Evolutionary conservation across 37 sponge, comb jelly and placozoan species (phyloP).

Genomic region (Agelas oroides): DNA sequence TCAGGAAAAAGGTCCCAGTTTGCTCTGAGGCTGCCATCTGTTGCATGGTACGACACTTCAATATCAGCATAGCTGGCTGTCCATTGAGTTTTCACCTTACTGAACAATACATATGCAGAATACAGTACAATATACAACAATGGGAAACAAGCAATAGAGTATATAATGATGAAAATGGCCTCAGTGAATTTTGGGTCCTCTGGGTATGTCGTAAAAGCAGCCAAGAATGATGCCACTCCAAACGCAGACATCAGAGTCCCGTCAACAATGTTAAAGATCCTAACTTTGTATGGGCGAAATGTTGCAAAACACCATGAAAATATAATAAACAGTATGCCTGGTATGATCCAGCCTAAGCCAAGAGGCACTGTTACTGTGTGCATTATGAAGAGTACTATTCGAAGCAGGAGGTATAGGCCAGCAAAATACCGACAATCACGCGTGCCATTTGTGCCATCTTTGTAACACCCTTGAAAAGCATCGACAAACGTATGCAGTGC

Average conservation of each 20-base stretch:
- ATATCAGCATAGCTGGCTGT: too few relatives aligned
- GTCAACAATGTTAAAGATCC: not conserved
- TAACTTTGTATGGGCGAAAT: not conserved
- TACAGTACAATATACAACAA: too few relatives aligned
- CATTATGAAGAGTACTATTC: not conserved
- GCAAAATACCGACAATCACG: constrained; percentile 23
- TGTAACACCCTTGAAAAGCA: constrained; percentile 6
- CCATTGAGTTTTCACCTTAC: too few relatives aligned
- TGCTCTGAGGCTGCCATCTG: too few relatives aligned
- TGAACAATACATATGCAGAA: too few relatives aligned
- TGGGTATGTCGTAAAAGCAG: too few relatives aligned
- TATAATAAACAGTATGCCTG: not conserved
- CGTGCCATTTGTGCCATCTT: constrained; percentile 20
- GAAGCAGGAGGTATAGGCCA: not conserved
- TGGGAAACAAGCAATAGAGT: too few relatives aligned
- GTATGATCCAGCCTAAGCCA: not conserved
- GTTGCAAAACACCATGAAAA: not conserved
- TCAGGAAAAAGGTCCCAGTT: too few relatives aligned
- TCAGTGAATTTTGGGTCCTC: too few relatives aligned
- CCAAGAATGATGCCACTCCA: too few relatives aligned
- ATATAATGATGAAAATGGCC: too few relatives aligned
- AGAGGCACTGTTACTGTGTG: not conserved
- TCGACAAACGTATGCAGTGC: not conserved
- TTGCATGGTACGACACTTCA: too few relatives aligned
- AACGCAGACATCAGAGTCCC: not conserved